Evolutionary conservation across 2,797 vertebrate genomes (phyloP).

Genomic region (Thalassophryne amazonica): DNA sequence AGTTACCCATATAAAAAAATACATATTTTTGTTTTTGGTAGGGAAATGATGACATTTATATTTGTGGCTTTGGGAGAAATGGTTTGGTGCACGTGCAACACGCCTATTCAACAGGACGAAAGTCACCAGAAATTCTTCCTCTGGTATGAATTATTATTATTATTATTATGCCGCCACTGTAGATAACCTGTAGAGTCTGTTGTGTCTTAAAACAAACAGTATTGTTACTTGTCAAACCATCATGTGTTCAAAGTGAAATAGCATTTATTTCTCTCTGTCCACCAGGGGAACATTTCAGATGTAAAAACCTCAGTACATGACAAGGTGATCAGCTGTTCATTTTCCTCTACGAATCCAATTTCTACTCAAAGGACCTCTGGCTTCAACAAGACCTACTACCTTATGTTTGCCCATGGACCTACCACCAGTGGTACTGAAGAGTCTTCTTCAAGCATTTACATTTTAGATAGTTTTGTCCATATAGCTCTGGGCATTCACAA

Average conservation of each 20-base stretch:
- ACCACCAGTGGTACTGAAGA: conserved; percentile 57
- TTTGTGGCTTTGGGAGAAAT: conserved; percentile 53
- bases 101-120: conserved; percentile 62
- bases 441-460: too few relatives aligned
- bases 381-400: conserved; percentile 46
- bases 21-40: conserved; percentile 26
- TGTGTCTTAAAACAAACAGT: too few relatives aligned
- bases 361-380: conserved; percentile 48
- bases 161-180: not conserved
- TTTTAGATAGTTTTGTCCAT: too few relatives aligned
- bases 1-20: too few relatives aligned
- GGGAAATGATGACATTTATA: conserved; percentile 83
- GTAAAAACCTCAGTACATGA: conserved; percentile 41
- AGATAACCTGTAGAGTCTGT: too few relatives aligned
- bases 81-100: conserved; percentile 60
- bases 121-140: conserved; percentile 20
- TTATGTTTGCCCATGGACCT: conserved; percentile 72
- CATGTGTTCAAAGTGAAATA: not conserved
- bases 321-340: conserved; percentile 74
- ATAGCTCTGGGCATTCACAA: too few relatives aligned
- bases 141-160: conserved; percentile 67
- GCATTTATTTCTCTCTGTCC: not conserved
- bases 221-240: not conserved
- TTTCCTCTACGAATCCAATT: conserved; percentile 69
- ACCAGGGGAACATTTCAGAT: conserved; percentile 67